Conservation (phyloP, 2,797 vertebrate genomes). For the Lerista edwardsae region DNA sequence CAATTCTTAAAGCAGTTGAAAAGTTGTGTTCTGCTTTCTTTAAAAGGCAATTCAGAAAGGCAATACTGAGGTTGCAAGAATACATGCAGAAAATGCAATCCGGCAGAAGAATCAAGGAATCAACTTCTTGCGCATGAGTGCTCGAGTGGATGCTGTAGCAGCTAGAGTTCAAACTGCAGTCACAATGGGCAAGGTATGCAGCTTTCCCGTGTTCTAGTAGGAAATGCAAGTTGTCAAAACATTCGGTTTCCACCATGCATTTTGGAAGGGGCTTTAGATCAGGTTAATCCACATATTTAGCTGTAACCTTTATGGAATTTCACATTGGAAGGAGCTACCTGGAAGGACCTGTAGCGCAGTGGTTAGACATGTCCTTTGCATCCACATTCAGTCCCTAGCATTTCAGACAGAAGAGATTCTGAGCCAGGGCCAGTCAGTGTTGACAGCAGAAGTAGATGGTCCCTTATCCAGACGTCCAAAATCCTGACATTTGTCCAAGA, state of each 20-base stretch:
- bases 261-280: too few species aligned
- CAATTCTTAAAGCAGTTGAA: background rate
- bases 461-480: too few species aligned
- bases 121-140: constrained; percentile 96
- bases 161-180: constrained; percentile 95
- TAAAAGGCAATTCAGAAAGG: constrained; percentile 95
- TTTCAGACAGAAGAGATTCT: too few species aligned
- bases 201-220: background rate
- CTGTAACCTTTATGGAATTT: too few species aligned
- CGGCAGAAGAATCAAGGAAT: constrained; percentile 88
- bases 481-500: too few species aligned
- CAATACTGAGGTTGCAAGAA: constrained; percentile 94
- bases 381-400: background rate
- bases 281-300: too few species aligned
- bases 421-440: too few species aligned
- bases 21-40: background rate
- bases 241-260: background rate
- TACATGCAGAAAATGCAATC: constrained; percentile 91
- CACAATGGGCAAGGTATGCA: constrained; percentile 86
- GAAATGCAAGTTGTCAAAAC: background rate
- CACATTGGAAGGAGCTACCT: too few species aligned
- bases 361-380: background rate
- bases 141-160: constrained; percentile 94
- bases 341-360: too few species aligned
- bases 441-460: too few species aligned